Conservation (phyloP, 37 sponge, comb jelly and placozoan species). For the Mnemiopsis leidyi region DNA sequence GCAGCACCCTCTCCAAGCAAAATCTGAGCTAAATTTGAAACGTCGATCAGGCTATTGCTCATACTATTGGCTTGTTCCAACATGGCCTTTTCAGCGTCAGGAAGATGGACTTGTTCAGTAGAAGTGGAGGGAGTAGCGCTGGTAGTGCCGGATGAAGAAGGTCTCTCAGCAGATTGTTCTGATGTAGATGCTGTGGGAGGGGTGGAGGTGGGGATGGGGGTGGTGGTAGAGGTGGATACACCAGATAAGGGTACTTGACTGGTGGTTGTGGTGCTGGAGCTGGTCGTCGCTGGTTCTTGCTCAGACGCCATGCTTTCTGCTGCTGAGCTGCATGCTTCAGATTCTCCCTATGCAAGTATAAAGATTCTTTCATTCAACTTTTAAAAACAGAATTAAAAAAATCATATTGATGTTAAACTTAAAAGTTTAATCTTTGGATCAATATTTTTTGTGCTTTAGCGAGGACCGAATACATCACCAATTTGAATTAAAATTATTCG, state of each 20-base stretch:
- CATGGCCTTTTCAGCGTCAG: neutral
- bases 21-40: neutral
- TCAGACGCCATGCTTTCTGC: neutral
- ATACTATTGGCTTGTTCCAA: neutral
- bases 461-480: no score
- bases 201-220: neutral
- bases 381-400: no score
- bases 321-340: constrained; percentile 31
- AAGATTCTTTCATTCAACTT: no score
- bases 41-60: neutral
- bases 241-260: neutral
- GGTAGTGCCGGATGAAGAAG: neutral
- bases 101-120: neutral
- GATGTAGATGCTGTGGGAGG: neutral
- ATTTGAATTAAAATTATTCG: no score
- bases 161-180: neutral
- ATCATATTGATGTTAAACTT: no score
- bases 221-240: neutral
- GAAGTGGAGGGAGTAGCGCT: neutral
- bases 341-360: neutral
- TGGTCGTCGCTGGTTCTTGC: neutral
- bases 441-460: no score
- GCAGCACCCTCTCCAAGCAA: constrained; percentile 10
- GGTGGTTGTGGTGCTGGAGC: neutral
- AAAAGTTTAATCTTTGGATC: no score